Percentiles rank a stretch among this genome's conserved stretches.
These are phyloP conservation scores for Heliocidaris erythrogramma DNA, from an alignment of 35 echinoderm and acorn worm species.

Conservation along the genomic window DNA sequence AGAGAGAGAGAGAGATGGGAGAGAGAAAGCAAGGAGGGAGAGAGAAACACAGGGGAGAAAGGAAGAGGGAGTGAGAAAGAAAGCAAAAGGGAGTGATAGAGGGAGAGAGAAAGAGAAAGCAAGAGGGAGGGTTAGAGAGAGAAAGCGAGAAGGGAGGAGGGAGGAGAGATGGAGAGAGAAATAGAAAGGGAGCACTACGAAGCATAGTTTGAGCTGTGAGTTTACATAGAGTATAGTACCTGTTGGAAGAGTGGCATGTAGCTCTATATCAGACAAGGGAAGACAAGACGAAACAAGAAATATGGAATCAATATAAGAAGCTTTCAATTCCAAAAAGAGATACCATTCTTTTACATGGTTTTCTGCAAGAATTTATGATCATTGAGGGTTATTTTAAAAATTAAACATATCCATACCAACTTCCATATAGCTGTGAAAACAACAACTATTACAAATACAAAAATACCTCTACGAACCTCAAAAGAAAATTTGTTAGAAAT, in stretches of 20 bases:
- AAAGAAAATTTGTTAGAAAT: too few relatives aligned
- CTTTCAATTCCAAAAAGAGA: too few relatives aligned
- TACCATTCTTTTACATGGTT: too few relatives aligned
- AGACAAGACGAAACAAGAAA: conserved; percentile 40
- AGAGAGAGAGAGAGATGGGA: not conserved
- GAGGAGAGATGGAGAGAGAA: not conserved
- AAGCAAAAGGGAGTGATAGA: not conserved
- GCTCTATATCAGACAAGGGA: conserved; percentile 43
- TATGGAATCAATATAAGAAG: not conserved
- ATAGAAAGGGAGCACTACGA: not conserved
- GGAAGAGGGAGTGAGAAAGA: not conserved
- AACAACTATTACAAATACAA: too few relatives aligned
- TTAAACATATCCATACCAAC: too few relatives aligned
- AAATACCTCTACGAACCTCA: too few relatives aligned
- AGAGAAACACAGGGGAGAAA: too few relatives aligned
- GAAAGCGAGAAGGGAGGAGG: not conserved
- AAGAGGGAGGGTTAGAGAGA: not conserved
- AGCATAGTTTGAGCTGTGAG: not conserved
- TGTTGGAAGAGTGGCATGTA: conserved; percentile 48
- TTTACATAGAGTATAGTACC: conserved; percentile 23
- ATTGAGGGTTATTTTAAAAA: too few relatives aligned
- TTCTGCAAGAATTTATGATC: too few relatives aligned
- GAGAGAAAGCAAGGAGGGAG: not conserved
- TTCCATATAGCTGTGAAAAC: too few relatives aligned
- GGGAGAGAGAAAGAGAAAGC: not conserved